phyloP scores from a whole-genome alignment of 2,113 vertebrate genomes.

The Sinosuthora webbiana region DNA sequence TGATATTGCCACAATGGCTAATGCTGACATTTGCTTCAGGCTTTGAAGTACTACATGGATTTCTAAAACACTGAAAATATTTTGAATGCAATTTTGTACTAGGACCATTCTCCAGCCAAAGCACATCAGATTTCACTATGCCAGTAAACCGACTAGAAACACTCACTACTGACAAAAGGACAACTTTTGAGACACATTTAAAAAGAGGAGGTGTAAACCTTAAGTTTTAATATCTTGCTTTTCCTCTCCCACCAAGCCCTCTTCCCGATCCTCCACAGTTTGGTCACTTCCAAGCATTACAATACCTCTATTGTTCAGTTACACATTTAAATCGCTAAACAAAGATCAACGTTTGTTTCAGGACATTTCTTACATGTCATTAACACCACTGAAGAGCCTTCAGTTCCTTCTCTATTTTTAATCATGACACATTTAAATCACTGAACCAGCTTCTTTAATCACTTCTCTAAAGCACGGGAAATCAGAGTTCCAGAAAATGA shows the following conservation, averaged over 20 bases:
- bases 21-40: not conserved
- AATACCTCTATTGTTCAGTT: constrained; percentile 51
- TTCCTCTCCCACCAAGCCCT: not conserved
- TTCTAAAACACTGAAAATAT: not conserved
- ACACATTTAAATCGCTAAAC: constrained; percentile 39
- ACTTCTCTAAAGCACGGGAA: not conserved
- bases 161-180: not conserved
- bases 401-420: not conserved
- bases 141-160: not conserved
- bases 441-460: not conserved
- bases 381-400: constrained; percentile 30
- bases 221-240: not conserved
- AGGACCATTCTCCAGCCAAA: not conserved
- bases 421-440: not conserved
- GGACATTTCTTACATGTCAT: constrained; percentile 47
- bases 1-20: not conserved
- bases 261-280: not conserved
- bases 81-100: not conserved
- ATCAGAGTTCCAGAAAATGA: not conserved
- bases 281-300: constrained; percentile 34
- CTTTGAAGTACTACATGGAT: not conserved
- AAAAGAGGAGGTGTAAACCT: not conserved
- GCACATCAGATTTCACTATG: not conserved
- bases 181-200: not conserved
- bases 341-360: constrained; percentile 50